Evolutionary conservation across 2,888 invertebrate species (phyloP).

Genomic region (Spialia ferax): DNA sequence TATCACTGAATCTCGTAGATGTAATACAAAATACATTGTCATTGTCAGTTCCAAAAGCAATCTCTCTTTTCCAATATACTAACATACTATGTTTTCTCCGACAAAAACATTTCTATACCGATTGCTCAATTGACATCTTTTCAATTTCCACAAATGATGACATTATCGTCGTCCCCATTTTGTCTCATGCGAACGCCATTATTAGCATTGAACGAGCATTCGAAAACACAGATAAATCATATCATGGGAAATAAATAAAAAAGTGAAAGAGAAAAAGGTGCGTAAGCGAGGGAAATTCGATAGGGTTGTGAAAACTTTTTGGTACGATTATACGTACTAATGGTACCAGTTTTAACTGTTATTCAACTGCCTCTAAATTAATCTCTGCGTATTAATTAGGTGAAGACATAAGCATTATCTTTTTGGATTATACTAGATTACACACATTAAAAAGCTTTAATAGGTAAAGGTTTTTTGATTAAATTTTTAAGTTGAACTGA

Average conservation of each 20-base stretch:
- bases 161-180: conserved; percentile 35
- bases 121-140: conserved; percentile 30
- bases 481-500: too few species aligned
- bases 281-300: conserved; percentile 22
- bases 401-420: too few species aligned
- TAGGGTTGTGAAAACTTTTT: too few species aligned
- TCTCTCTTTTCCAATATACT: not conserved
- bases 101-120: conserved; percentile 18
- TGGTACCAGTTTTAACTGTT: too few species aligned
- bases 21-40: not conserved
- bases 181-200: conserved; percentile 32
- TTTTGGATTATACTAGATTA: too few species aligned
- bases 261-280: conserved; percentile 33
- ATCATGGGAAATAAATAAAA: conserved; percentile 38
- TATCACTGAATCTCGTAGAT: too few species aligned
- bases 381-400: too few species aligned
- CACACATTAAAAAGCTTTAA: too few species aligned
- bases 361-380: too few species aligned
- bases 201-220: conserved; percentile 39
- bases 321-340: too few species aligned
- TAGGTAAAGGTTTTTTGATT: too few species aligned
- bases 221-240: conserved; percentile 40
- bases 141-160: conserved; percentile 37
- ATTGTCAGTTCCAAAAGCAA: not conserved
- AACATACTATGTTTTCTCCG: not conserved